Base-by-base conservation (phyloP, 2,888 invertebrate species). In the Himalopsyche japonica region DNA sequence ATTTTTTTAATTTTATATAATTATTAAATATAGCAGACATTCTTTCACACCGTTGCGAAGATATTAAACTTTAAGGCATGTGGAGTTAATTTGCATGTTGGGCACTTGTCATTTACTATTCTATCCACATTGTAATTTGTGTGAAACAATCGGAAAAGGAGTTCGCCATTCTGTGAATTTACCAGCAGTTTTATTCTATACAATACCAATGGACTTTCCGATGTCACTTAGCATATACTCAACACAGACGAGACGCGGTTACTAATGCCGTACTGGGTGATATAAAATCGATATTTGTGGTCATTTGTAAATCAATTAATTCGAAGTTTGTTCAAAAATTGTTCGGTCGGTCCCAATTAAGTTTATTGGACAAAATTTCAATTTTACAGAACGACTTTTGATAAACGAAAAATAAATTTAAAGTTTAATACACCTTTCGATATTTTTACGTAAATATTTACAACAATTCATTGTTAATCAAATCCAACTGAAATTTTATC, bases 111-210 rank as follows among this genome's bases (percentile, higher is more conserved):
- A 34, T 37, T 82, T 80, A 57, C 24, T 84, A 85, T 83, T 85
- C 82, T 34, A 49, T 47, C 30, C 80, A 76, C 85, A 80, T 81
- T n/a, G 43, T 57, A 20, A 37, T 34, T 48, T 49, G 85, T 78
- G 80, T 78, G 85, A 82, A 83, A 85, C 34, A 49, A 32, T 30
- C 82, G 77, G 76, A 77, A 81, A 80, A 83, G 57, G 48, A 84
- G 84, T 86, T 84, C 84, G 84, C 80, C 79, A 82, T 85, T 85
- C 85, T 70, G 34, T 70, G 82, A 82, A 85, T 85, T 82, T 24
- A 24, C 76, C 80, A 64, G 32, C 43, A 34, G 70, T 64, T 64
- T 70, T 49, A 79, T 82, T 82, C 83, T 76, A 64, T 27, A 82
- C 82, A 64, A 48, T 37, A 27, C 43, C 27, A 70, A 12, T 27